phyloP scores from a whole-genome alignment of 2,113 vertebrate species.

The Bagarius yarrelli region DNA sequence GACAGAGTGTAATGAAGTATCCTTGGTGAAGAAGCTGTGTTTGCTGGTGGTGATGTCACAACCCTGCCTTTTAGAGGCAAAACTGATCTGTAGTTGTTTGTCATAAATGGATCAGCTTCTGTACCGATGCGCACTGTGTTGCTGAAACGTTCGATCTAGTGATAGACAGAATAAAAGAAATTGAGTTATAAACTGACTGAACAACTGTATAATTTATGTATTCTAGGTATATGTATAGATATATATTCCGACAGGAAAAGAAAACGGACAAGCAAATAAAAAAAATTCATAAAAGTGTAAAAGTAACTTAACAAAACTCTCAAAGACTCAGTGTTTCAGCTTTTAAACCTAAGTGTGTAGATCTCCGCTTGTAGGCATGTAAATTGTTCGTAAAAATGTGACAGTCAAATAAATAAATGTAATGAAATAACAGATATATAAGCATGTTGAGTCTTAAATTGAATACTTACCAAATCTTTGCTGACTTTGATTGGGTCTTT shows the following conservation, averaged over 20 bases:
- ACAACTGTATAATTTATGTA: too few relatives aligned
- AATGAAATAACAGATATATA: neutral
- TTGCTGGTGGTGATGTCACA: neutral
- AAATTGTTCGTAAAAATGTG: too few relatives aligned
- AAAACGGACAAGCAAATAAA: neutral
- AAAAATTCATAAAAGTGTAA: neutral
- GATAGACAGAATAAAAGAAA: neutral
- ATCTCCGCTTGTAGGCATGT: neutral
- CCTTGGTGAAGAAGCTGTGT: neutral
- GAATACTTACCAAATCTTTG: slow-evolving; percentile 59
- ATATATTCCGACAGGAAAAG: too few relatives aligned
- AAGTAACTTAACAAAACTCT: neutral
- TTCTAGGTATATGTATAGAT: too few relatives aligned
- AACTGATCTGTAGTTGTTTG: neutral
- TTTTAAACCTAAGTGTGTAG: neutral
- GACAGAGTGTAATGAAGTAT: neutral
- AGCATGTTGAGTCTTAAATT: neutral
- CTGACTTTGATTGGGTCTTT: slow-evolving; percentile 67
- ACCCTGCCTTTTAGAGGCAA: neutral
- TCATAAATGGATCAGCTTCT: neutral
- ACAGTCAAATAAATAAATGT: neutral
- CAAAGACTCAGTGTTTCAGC: neutral
- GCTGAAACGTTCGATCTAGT: slow-evolving; percentile 2
- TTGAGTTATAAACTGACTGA: neutral
- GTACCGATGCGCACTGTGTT: neutral